Percentiles rank a stretch among this genome's conserved stretches.
Evolutionary conservation across 2,113 vertebrate species (phyloP).

Genomic region (Psilopogon haemacephalus): DNA sequence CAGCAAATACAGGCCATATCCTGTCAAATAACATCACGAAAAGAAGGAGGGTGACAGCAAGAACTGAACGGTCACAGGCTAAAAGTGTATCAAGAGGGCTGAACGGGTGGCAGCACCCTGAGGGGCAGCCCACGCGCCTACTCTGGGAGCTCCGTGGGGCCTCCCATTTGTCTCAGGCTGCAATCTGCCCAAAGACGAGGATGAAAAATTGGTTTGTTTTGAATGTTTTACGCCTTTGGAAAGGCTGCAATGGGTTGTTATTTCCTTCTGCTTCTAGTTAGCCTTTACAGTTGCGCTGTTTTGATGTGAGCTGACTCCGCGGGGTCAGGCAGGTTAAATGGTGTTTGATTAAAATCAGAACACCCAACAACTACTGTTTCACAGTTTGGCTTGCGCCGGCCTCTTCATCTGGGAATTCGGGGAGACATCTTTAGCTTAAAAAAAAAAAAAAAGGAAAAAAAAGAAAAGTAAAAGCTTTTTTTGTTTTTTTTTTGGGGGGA

Average conservation of each 20-base stretch:
- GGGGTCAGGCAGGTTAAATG: slow-evolving; percentile 82
- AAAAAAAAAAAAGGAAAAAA: neutral
- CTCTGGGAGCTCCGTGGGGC: rapidly evolving
- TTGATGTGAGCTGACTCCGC: slow-evolving; percentile 75
- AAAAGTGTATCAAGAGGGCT: neutral
- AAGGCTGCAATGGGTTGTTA: neutral
- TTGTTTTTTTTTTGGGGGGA: no score
- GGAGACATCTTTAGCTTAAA: slow-evolving; percentile 20
- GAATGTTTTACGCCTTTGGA: neutral
- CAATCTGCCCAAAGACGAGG: neutral
- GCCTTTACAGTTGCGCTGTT: neutral
- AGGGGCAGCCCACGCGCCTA: rapidly evolving
- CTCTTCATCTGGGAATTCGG: slow-evolving; percentile 72
- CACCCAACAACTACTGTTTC: slow-evolving; percentile 74
- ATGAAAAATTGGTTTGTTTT: neutral
- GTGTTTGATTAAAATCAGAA: slow-evolving; percentile 85
- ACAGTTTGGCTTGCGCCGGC: slow-evolving; percentile 50
- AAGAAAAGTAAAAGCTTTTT: no score
- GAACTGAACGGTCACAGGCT: neutral
- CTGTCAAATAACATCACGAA: neutral
- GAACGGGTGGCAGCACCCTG: neutral
- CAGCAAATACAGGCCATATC: neutral
- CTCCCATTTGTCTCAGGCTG: rapidly evolving
- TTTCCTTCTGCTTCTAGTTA: slow-evolving; percentile 53
- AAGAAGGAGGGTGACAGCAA: neutral